Conservation (phyloP, 2,888 invertebrate species). For the Brenthis ino region DNA sequence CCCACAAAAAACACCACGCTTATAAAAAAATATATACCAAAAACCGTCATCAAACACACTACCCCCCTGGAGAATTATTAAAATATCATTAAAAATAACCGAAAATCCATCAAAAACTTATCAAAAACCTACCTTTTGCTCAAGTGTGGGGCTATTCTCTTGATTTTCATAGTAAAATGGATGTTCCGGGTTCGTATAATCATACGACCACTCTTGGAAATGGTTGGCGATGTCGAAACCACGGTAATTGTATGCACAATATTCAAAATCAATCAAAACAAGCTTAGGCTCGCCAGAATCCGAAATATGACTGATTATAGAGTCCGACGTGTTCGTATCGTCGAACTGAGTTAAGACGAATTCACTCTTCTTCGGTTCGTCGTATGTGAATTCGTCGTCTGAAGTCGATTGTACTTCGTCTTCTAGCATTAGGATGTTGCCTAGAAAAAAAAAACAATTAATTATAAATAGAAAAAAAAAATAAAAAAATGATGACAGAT, state of each 20-base stretch:
- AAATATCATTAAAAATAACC: neutral
- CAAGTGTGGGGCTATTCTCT: conserved; percentile 87
- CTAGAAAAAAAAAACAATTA: conserved; percentile 46
- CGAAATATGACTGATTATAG: conserved; percentile 58
- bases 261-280: conserved; percentile 95
- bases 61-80: neutral
- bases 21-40: neutral
- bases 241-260: conserved; percentile 94
- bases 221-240: conserved; percentile 98
- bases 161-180: conserved; percentile 89
- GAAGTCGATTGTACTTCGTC: conserved; percentile 45
- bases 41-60: neutral
- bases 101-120: conserved; percentile 31
- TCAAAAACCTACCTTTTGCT: conserved; percentile 86
- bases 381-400: conserved; percentile 57
- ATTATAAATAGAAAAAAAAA: too few relatives aligned
- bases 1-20: too few relatives aligned
- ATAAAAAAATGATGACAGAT: too few relatives aligned
- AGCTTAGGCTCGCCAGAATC: conserved; percentile 83
- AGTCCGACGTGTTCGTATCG: conserved; percentile 68
- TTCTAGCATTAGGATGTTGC: conserved; percentile 82
- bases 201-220: conserved; percentile 95
- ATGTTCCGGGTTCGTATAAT: conserved; percentile 89
- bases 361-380: conserved; percentile 44
- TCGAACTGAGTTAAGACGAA: conserved; percentile 45